phyloP scores from a whole-genome alignment of 2,113 vertebrate species.

The Lichenostomus cassidix region DNA sequence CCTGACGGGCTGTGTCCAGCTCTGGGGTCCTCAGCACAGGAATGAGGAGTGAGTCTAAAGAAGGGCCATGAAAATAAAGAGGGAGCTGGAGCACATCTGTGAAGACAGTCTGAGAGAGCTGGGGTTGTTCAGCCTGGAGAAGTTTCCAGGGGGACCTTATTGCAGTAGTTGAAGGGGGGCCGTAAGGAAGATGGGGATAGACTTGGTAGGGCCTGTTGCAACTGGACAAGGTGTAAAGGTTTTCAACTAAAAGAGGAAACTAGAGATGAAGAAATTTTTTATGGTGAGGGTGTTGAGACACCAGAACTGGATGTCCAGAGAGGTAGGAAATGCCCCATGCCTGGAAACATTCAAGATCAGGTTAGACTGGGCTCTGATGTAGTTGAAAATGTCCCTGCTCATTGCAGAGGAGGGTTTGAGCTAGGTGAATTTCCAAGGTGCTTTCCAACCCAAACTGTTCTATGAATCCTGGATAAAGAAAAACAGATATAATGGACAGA shows the following conservation, averaged over 20 bases:
- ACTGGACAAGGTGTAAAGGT: neutral
- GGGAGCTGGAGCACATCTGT: neutral
- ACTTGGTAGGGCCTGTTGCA: neutral
- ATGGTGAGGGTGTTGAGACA: neutral
- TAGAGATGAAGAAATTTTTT: neutral
- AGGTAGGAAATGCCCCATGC: neutral
- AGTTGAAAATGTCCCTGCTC: neutral
- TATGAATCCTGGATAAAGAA: neutral
- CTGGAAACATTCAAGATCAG: neutral
- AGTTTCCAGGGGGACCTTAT: neutral
- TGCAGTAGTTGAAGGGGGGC: neutral
- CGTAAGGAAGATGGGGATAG: neutral
- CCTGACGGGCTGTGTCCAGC: neutral
- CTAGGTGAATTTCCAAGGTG: neutral
- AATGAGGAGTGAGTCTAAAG: neutral
- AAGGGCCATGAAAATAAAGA: neutral
- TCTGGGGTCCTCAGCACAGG: neutral
- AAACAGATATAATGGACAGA: neutral
- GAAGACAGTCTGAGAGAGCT: neutral
- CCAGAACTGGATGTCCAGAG: neutral
- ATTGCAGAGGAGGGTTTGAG: fast-evolving
- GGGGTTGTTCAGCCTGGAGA: neutral
- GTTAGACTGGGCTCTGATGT: neutral
- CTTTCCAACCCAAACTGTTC: neutral
- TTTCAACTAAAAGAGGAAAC: neutral